A percentile compares a stretch with the other conserved stretches of the same genome.
Evolutionary conservation across 2,113 vertebrate species (phyloP).

Genomic region (Mesitornis unicolor): DNA sequence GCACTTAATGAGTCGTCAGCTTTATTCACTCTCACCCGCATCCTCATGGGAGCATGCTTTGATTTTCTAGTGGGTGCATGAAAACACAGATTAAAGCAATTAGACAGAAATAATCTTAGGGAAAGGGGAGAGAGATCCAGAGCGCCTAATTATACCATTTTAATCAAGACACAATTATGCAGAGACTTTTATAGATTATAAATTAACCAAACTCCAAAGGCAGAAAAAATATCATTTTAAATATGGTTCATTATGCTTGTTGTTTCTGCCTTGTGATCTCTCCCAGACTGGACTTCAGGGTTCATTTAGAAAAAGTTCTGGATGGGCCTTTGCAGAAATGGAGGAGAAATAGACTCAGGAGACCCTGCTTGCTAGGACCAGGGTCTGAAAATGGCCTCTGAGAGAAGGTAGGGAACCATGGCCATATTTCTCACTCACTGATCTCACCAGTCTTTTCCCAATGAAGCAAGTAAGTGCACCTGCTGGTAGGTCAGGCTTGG

Average conservation of each 20-base stretch:
- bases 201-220: conserved; percentile 48
- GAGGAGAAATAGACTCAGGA: neutral
- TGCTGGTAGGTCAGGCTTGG: neutral
- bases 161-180: conserved; percentile 62
- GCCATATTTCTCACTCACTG: neutral
- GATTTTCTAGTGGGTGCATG: conserved; percentile 65
- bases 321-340: neutral
- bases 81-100: conserved; percentile 76
- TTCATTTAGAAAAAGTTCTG: neutral
- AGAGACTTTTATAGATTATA: conserved; percentile 61
- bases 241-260: conserved; percentile 36
- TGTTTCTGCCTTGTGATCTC: conserved; percentile 55
- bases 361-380: neutral
- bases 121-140: conserved; percentile 64
- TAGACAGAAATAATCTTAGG: conserved; percentile 71
- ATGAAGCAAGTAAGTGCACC: neutral
- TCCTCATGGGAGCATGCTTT: conserved; percentile 66
- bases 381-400: neutral
- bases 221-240: conserved; percentile 44
- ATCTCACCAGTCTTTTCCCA: neutral
- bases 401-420: neutral
- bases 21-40: conserved; percentile 69
- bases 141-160: conserved; percentile 65
- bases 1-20: conserved; percentile 71
- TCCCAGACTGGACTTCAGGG: conserved; percentile 22